Evolutionary conservation across 2,888 invertebrate species (phyloP), one percentile per base, ranked within the genome.

Genomic region (Agonum fuliginosum): DNA sequence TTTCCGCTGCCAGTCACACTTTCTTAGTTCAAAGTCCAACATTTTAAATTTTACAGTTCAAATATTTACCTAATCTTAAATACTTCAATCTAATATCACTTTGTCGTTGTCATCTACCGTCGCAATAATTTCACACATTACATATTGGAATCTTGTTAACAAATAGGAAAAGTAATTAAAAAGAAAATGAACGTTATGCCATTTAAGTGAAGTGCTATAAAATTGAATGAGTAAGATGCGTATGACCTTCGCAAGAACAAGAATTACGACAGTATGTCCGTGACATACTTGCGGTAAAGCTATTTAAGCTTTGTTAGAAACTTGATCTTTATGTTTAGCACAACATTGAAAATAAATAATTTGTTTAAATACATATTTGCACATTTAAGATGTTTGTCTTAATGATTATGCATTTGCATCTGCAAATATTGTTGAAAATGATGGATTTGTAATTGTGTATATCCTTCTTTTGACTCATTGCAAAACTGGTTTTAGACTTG

Each of bases 361-460:
- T 54, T 54, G 54, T 24, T 51, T 54, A 54, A 24, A 12, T 43
- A 14, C 24, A 24, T n/a, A 4, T 54, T 54, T 54, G 22, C 24
- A 22, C n/a, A 54, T 12, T 20, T 22, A n/a, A 24, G 1, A 24
- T 54, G 12, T 54, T 22, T 54, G 24, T 22, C 24, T 20, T 54
- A 46, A 20, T 20, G 54, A 54, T 54, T 54, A 54, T 22, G 54
- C 24, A 12, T 65, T 8, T 30, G 30, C 19, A 12, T 65, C 12
- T 30, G 30, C 19, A 37, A 65, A 65, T 27, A 65, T 65, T 65
- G 37, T 17, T 34, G 10, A 34, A 30, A 65, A 34, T 1, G n/a
- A n/a, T 54, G n/a, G 3, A n/a, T n/a, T n/a, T n/a, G n/a, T 46
- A 12, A 30, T 69, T 62, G 78, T 54, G 14, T 19, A 77, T 14